phyloP scores from a whole-genome alignment of 2,888 invertebrate genomes.

The Electrophaes corylata region DNA sequence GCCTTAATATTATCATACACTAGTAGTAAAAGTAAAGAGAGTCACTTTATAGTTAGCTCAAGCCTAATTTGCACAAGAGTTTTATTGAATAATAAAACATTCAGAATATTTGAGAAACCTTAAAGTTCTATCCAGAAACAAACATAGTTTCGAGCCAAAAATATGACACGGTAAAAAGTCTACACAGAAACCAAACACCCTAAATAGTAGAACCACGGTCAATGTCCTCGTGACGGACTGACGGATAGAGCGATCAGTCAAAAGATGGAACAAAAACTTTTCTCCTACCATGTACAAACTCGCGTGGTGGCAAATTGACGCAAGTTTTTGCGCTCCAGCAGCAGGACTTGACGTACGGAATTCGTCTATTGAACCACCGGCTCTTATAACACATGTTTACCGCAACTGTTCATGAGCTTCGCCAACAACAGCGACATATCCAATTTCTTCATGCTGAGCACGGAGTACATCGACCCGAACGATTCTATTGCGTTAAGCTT shows the following conservation, averaged over 20 bases:
- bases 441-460: conserved; percentile 58
- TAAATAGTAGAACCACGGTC: conserved; percentile 75
- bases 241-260: conserved; percentile 70
- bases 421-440: conserved; percentile 62
- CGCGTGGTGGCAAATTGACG: conserved; percentile 67
- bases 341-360: conserved; percentile 56
- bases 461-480: conserved; percentile 64
- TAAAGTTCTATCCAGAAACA: conserved; percentile 11
- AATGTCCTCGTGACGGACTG: conserved; percentile 73
- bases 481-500: conserved; percentile 41
- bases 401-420: conserved; percentile 55
- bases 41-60: too few species aligned
- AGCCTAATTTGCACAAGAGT: too few species aligned
- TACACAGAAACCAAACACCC: conserved; percentile 62
- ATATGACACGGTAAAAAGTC: conserved; percentile 28
- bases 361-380: conserved; percentile 64
- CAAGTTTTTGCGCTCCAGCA: conserved; percentile 66
- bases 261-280: conserved; percentile 71
- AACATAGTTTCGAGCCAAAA: conserved; percentile 16
- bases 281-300: conserved; percentile 57
- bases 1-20: too few species aligned
- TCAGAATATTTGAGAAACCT: conserved; percentile 6
- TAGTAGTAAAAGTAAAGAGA: too few species aligned
- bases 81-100: too few species aligned
- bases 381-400: conserved; percentile 54